phyloP scores from a whole-genome alignment of 2,113 vertebrate genomes.

The Synodontis membranacea region DNA sequence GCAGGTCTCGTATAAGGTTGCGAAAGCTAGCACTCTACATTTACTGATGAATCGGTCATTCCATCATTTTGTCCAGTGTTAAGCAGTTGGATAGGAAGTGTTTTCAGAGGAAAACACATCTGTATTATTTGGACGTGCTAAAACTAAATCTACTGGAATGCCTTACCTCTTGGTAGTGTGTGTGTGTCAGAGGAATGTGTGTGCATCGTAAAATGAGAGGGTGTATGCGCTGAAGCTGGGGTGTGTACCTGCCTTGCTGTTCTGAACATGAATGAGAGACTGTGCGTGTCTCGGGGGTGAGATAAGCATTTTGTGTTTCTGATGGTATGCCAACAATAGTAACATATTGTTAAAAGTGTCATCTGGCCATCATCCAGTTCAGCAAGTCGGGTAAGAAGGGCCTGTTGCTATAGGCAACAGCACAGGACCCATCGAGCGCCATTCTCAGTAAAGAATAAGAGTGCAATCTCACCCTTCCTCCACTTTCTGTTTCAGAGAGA shows the following conservation, averaged over 20 bases:
- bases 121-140: not conserved
- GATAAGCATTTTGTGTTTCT: not conserved
- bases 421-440: conserved; percentile 16
- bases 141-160: not conserved
- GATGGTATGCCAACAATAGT: not conserved
- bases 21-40: not conserved
- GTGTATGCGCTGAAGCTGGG: not conserved
- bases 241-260: not conserved
- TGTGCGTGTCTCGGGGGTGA: not conserved
- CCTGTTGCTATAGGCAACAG: conserved; percentile 44
- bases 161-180: not conserved
- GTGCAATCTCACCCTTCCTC: conserved; percentile 18
- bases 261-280: not conserved
- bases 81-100: conserved; percentile 6
- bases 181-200: not conserved
- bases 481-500: conserved; percentile 69
- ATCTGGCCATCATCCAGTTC: conserved; percentile 21
- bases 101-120: conserved; percentile 16
- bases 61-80: conserved; percentile 21
- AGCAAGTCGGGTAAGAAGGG: conserved; percentile 21
- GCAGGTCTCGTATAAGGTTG: not conserved
- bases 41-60: not conserved
- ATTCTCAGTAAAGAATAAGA: not conserved
- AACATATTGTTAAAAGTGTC: conserved; percentile 12
- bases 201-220: not conserved